phyloP scores from a whole-genome alignment of 2,113 vertebrate species.

The Hucho hucho region DNA sequence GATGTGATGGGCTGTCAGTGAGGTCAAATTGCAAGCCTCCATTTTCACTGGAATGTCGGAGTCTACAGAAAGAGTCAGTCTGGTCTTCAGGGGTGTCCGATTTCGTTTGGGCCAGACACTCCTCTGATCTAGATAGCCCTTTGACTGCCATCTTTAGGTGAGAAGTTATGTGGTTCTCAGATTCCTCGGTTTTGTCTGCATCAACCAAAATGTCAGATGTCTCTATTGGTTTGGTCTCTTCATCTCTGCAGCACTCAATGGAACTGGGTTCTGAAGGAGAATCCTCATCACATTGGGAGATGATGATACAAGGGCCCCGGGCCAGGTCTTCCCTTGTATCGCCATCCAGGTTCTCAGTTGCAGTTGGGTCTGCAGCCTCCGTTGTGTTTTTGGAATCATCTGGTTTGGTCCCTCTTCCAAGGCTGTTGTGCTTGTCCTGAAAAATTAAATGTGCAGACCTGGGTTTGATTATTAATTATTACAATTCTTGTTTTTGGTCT shows the following conservation, averaged over 20 bases:
- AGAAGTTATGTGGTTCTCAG: slow-evolving; percentile 46
- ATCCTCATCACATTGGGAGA: slow-evolving; percentile 40
- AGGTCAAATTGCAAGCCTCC: slow-evolving; percentile 17
- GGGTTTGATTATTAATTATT: too few species aligned
- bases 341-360: slow-evolving; percentile 12
- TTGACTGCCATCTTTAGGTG: slow-evolving; percentile 55
- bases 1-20: slow-evolving; percentile 10
- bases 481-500: too few species aligned
- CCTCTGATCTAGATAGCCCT: slow-evolving; percentile 56
- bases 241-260: slow-evolving; percentile 17
- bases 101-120: slow-evolving; percentile 46
- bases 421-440: slow-evolving; percentile 28
- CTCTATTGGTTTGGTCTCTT: neutral
- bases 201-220: neutral
- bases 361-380: slow-evolving; percentile 20
- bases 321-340: neutral
- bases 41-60: neutral
- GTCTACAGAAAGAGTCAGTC: neutral
- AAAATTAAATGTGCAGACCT: neutral
- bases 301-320: slow-evolving; percentile 51
- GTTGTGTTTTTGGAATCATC: slow-evolving; percentile 25
- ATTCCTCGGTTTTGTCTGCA: slow-evolving; percentile 38
- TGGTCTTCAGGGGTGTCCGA: slow-evolving; percentile 20
- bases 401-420: slow-evolving; percentile 38
- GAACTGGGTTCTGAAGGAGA: slow-evolving; percentile 13